Percentiles rank a stretch among this genome's conserved stretches.
phyloP scores from a whole-genome alignment of 2,113 vertebrate genomes.

The Himantopus leucocephalus region DNA sequence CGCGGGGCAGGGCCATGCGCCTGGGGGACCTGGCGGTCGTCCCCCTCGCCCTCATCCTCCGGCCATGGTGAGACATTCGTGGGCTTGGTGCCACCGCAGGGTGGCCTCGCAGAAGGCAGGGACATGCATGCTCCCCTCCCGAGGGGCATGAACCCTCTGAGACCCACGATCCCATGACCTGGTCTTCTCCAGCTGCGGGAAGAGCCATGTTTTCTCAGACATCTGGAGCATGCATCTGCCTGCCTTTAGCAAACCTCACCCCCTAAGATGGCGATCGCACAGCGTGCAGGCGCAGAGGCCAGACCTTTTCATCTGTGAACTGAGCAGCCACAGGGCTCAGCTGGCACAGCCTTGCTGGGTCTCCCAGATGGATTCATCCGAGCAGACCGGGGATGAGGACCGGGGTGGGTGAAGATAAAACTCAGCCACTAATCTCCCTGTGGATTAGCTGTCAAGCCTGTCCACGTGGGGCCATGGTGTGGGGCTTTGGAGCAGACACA shows the following conservation, averaged over 20 bases:
- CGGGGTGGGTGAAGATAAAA: background rate
- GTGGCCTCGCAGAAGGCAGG: background rate
- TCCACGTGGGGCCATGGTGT: background rate
- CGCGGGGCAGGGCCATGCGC: background rate
- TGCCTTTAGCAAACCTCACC: background rate
- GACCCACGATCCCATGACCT: background rate
- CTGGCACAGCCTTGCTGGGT: background rate
- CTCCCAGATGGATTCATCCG: background rate
- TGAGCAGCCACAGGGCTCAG: background rate
- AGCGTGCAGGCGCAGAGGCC: fast-evolving
- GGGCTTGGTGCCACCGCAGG: background rate
- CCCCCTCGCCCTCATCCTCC: fast-evolving
- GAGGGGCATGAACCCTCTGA: background rate
- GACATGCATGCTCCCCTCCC: fast-evolving
- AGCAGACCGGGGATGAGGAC: background rate
- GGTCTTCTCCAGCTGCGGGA: too few relatives aligned
- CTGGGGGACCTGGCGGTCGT: background rate
- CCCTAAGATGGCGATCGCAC: background rate
- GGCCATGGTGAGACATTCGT: fast-evolving
- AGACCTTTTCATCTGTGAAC: background rate
- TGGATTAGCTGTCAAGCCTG: constrained; percentile 44
- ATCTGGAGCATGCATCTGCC: background rate
- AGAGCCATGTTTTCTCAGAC: background rate
- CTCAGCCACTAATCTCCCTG: constrained; percentile 49
- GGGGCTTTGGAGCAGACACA: constrained; percentile 2